phyloP scores from a whole-genome alignment of 2,797 vertebrate genomes.

The Aulostomus chinensis region DNA sequence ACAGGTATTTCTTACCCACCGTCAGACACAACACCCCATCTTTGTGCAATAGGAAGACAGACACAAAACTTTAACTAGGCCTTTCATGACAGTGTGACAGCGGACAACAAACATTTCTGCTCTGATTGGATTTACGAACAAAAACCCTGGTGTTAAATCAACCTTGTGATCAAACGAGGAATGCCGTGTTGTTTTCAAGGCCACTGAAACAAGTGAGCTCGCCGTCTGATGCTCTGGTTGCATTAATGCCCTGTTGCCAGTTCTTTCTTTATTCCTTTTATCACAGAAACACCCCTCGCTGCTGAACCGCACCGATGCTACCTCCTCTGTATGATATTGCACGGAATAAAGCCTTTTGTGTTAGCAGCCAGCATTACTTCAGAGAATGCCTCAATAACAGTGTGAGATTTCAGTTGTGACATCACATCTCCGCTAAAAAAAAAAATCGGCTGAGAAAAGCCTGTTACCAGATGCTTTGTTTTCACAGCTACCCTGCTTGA shows the following conservation, averaged over 20 bases:
- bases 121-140: slow-evolving; percentile 25
- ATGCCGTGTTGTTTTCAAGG: slow-evolving; percentile 68
- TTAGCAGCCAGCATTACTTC: slow-evolving; percentile 67
- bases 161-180: slow-evolving; percentile 46
- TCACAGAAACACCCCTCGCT: slow-evolving; percentile 9
- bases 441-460: slow-evolving; percentile 23
- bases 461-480: slow-evolving; percentile 28
- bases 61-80: slow-evolving; percentile 86
- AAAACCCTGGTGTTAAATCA: slow-evolving; percentile 35
- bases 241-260: slow-evolving; percentile 61
- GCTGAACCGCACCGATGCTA: slow-evolving; percentile 44
- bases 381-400: slow-evolving; percentile 66
- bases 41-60: slow-evolving; percentile 91
- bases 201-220: slow-evolving; percentile 73
- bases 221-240: slow-evolving; percentile 25
- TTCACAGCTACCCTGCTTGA: slow-evolving; percentile 54
- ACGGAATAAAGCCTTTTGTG: slow-evolving; percentile 65
- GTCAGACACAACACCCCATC: slow-evolving; percentile 82
- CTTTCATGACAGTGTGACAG: slow-evolving; percentile 79
- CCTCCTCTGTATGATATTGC: slow-evolving; percentile 63
- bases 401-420: slow-evolving; percentile 49
- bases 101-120: slow-evolving; percentile 40
- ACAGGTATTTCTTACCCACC: slow-evolving; percentile 73
- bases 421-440: slow-evolving; percentile 29
- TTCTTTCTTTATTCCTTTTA: background rate